Percentiles rank a stretch among this genome's conserved stretches.
These are phyloP conservation scores for Rissa tridactyla DNA, from an alignment of 2,113 vertebrate genomes.

Conservation along the genomic window DNA sequence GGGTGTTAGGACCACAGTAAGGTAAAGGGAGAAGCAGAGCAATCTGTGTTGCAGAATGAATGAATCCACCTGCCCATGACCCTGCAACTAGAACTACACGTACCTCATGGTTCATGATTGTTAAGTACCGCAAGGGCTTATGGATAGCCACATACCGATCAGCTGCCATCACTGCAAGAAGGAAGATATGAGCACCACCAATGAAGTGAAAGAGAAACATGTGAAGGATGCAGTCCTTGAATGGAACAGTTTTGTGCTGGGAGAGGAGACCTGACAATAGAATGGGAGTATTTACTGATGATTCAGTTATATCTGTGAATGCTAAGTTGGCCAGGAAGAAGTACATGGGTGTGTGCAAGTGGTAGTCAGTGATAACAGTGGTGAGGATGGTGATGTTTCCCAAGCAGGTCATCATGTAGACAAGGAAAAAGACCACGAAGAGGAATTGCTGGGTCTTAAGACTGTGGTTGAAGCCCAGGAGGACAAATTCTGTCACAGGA, in stretches of 20 bases:
- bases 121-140: neutral
- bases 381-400: neutral
- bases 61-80: neutral
- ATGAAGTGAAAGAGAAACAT: neutral
- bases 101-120: neutral
- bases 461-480: neutral
- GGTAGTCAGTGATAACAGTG: neutral
- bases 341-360: neutral
- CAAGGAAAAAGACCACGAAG: neutral
- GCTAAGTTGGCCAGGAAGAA: neutral
- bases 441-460: neutral
- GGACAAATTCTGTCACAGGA: neutral
- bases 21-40: neutral
- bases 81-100: neutral
- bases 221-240: neutral
- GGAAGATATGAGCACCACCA: neutral
- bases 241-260: neutral
- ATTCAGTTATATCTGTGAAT: neutral
- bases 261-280: neutral
- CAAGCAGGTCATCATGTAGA: neutral
- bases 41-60: neutral
- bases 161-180: neutral
- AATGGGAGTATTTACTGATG: neutral
- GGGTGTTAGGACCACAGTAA: neutral
- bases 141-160: neutral